Conservation (phyloP, 1,140 invertebrate species). For the Episyrphus balteatus region DNA sequence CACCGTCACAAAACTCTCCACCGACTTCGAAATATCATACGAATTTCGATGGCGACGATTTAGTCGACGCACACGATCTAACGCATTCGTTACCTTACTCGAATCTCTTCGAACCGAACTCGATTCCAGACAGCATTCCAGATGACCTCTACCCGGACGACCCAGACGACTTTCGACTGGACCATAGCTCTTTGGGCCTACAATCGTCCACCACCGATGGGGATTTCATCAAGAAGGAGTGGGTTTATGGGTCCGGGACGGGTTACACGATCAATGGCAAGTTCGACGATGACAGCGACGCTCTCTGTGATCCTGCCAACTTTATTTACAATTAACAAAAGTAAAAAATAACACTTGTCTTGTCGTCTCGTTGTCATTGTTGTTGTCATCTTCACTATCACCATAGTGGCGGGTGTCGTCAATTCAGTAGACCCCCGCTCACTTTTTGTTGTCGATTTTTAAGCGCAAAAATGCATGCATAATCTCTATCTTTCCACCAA, state of each 20-base stretch:
- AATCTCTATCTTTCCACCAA: too few species aligned
- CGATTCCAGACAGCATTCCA: slow-evolving; percentile 34
- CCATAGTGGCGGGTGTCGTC: too few species aligned
- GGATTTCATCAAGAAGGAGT: slow-evolving; percentile 35
- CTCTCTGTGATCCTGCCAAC: slow-evolving; percentile 31
- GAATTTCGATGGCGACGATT: slow-evolving; percentile 26
- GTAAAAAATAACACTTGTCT: too few species aligned
- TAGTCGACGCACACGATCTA: slow-evolving; percentile 31
- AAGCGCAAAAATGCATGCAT: too few species aligned
- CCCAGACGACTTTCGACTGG: slow-evolving; percentile 31
- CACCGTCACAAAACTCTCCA: slow-evolving; percentile 22
- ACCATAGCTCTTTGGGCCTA: slow-evolving; percentile 30
- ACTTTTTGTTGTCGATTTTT: too few species aligned
- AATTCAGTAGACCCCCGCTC: too few species aligned
- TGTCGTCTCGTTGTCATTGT: too few species aligned
- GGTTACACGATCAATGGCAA: slow-evolving; percentile 34
- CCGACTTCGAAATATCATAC: slow-evolving; percentile 34
- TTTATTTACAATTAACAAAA: slow-evolving; percentile 31
- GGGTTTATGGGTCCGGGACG: slow-evolving; percentile 29
- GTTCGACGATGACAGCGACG: slow-evolving; percentile 34
- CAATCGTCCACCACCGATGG: slow-evolving; percentile 32
- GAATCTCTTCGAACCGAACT: slow-evolving; percentile 33
- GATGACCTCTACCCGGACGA: slow-evolving; percentile 32
- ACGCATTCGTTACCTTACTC: slow-evolving; percentile 31
- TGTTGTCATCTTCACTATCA: too few species aligned